Evolutionary conservation across 2,888 invertebrate species (phyloP), one percentile per base, ranked within the genome.

Genomic region (Dryococelus australis): DNA sequence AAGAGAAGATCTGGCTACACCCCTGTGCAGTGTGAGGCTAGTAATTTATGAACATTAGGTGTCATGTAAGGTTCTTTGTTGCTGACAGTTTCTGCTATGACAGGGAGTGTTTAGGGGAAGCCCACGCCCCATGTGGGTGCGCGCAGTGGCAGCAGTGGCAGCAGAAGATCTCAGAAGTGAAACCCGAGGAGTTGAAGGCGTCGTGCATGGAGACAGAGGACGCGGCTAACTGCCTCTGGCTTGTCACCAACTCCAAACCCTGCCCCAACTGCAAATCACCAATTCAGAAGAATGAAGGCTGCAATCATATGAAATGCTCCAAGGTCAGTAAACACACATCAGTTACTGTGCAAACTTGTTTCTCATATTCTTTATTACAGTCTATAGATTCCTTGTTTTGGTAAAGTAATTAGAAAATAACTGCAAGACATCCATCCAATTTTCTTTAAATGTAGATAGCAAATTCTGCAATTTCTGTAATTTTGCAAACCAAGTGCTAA

Each of bases 281-380:
- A 6, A 96, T 96, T 88, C 95, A 96, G 92, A 95, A 96, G 91
- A 95, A 95, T 91, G 96, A 96, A 91, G 96, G 95, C 27, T 96
- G 96, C 91, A 96, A 96, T 91, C 95, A 96, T 91, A 95, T 96
- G 94, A 95, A 95, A 91, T 96, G 96, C 91, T 95, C 94, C 85
- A 95, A 95, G 93, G 95, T 95, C 91, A 89, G 47, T 47, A 16
- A 35, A 35, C 35, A 4, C 35, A 35, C 35, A 87, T 84, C 43
- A 26, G 10, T 65, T 65, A 27, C 47, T 43, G 43, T 43, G n/a
- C 16, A 5, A 9, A 28, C 35, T 84, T 84, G 9, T 20, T 84
- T n/a, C 84, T 16, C 84, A 0, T 20, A 0, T 28, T 84, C 35
- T 20, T 84, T 84, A 35, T 35, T 35, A 35, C 35, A 35, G 35